A percentile compares a stretch with the other conserved stretches of the same genome.
phyloP scores from a whole-genome alignment of 2,888 invertebrate species.

The Philopedon plagiatum region DNA sequence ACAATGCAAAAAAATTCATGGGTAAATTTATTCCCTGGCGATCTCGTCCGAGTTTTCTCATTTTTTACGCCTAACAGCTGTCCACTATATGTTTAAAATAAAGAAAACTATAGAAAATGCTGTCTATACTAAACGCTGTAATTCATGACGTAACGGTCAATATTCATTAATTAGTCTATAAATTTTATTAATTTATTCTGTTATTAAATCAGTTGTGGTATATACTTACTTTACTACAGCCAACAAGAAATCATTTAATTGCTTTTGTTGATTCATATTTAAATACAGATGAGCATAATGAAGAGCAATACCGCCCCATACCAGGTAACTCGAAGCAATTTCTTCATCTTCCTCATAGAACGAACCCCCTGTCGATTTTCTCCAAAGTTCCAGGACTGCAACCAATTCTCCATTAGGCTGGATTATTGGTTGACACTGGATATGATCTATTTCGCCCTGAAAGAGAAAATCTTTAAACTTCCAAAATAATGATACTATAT shows the following conservation, averaged over 20 bases:
- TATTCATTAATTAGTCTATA: too few species aligned
- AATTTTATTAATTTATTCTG: too few species aligned
- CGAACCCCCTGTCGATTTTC: constrained; percentile 69
- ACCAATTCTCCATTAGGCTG: constrained; percentile 76
- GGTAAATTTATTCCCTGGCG: too few species aligned
- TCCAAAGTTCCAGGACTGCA: constrained; percentile 80
- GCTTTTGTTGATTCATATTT: constrained; percentile 79
- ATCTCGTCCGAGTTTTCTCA: too few species aligned
- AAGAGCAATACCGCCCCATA: constrained; percentile 80
- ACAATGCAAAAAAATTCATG: too few species aligned
- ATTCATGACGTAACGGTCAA: too few species aligned
- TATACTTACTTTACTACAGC: constrained; percentile 84
- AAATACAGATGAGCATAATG: constrained; percentile 80
- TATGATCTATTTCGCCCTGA: constrained; percentile 64
- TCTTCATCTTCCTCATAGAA: constrained; percentile 81
- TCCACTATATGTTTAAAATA: too few species aligned
- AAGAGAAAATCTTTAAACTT: constrained; percentile 37
- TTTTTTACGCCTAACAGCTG: too few species aligned
- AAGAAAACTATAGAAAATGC: too few species aligned
- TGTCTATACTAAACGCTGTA: too few species aligned
- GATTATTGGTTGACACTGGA: constrained; percentile 76
- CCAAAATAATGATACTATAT: too few species aligned
- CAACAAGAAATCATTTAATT: constrained; percentile 82
- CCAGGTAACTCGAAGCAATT: constrained; percentile 75
- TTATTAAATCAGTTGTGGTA: neutral